A percentile compares a stretch with the other conserved stretches of the same genome.
These are phyloP conservation scores for Catocala fraxini DNA, from an alignment of 2,888 invertebrate genomes.

Conservation along the genomic window DNA sequence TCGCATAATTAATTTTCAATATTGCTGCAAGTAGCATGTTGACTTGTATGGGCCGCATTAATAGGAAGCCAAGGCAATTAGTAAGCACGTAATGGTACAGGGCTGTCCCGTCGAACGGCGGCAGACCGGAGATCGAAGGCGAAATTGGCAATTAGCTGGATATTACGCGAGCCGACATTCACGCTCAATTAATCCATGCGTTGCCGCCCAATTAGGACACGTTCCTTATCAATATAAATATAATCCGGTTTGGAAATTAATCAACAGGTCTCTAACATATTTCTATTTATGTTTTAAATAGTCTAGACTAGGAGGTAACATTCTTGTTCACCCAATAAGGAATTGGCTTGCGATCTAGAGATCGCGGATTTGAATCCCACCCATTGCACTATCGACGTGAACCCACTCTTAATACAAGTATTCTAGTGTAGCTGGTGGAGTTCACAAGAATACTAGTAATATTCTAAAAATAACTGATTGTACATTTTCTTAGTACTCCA, in stretches of 20 bases:
- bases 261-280: constrained; percentile 52
- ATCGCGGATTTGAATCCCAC: no score
- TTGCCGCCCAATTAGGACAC: constrained; percentile 48
- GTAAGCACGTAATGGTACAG: constrained; percentile 61
- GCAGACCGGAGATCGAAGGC: constrained; percentile 78
- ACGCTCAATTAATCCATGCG: constrained; percentile 52
- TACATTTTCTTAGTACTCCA: no score
- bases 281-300: no score
- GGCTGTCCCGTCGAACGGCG: constrained; percentile 56
- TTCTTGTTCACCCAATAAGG: no score
- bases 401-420: no score
- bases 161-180: constrained; percentile 61
- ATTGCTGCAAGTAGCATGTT: constrained; percentile 32
- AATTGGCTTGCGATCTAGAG: no score
- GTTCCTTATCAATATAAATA: constrained; percentile 47
- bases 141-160: constrained; percentile 81
- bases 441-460: no score
- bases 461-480: no score
- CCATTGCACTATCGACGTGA: no score
- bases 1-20: constrained; percentile 32
- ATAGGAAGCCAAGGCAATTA: constrained; percentile 62
- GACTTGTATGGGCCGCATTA: constrained; percentile 48
- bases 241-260: constrained; percentile 45
- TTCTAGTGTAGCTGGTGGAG: no score
- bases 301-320: no score